Evolutionary conservation across 92 coral and sea anemone genomes (phyloP), one percentile per base, ranked within the genome.

Genomic region (Actinostola sp.): DNA sequence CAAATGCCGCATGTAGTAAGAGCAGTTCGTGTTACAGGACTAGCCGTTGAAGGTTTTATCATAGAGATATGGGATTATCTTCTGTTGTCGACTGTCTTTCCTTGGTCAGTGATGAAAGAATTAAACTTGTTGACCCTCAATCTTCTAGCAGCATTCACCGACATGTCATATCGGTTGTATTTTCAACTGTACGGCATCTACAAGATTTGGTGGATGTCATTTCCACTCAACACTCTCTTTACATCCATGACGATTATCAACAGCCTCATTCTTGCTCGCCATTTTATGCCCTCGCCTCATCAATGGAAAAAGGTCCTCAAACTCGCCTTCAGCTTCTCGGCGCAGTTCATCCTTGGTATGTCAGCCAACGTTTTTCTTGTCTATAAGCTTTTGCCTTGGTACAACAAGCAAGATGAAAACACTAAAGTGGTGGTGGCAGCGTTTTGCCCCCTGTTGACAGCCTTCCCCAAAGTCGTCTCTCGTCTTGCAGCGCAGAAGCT

Each of bases 11-110:
- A 13, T 14, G 31, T 26, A 12, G 66, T 76, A 30, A 63, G 66
- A 31, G 70, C 78, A 16, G 55, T 83, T 27, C 77, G 88, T 14
- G 82, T 63, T 2, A 25, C 83, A n/a, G 79, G 72, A 14, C 64
- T 67, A 14, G 79, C 88, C 0, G 58, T 76, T 8, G 83, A 83
- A 39, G 88, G 83, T 8, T 83, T 83, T 55, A 28, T 69, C 2
- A 77, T 83, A 30, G 78, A 83, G n/a, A 28, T 83, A 30, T 83
- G 88, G 88, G 75, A 83, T 54, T 83, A 67, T 59, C 75, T 76
- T 36, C 69, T 69, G 12, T 28, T 83, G 41, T 29, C 67, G 19
- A 61, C 76, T 2, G 73, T 76, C 11, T 83, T 83, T 62, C 78
- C 73, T 32, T 83, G 88, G 88, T 33, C 49, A 7, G 49, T 83